phyloP scores from a whole-genome alignment of 2,888 invertebrate genomes.

The Helleia helle region DNA sequence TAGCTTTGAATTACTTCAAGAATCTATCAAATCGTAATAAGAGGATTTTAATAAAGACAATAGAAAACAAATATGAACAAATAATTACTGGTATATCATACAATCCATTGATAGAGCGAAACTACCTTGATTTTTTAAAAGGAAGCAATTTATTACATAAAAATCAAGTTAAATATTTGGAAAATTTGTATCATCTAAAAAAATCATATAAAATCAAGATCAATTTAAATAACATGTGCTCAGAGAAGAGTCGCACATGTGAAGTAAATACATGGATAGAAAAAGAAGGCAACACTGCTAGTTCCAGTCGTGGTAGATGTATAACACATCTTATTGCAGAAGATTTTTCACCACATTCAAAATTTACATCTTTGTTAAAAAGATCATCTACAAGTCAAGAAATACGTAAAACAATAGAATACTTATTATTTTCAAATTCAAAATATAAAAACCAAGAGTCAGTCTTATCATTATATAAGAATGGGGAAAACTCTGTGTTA shows the following conservation, averaged over 20 bases:
- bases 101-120: slow-evolving; percentile 42
- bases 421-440: slow-evolving; percentile 30
- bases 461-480: slow-evolving; percentile 37
- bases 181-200: slow-evolving; percentile 56
- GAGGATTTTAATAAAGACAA: slow-evolving; percentile 40
- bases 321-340: slow-evolving; percentile 37
- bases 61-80: slow-evolving; percentile 54
- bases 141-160: slow-evolving; percentile 41
- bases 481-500: slow-evolving; percentile 41
- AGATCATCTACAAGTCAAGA: slow-evolving; percentile 41
- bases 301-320: slow-evolving; percentile 38
- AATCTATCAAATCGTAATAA: slow-evolving; percentile 38
- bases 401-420: slow-evolving; percentile 47
- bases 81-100: slow-evolving; percentile 35
- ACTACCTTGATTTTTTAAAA: slow-evolving; percentile 63
- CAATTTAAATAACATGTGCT: slow-evolving; percentile 42
- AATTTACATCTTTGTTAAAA: slow-evolving; percentile 37
- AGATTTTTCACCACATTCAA: slow-evolving; percentile 31
- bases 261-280: slow-evolving; percentile 32
- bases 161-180: slow-evolving; percentile 39
- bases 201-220: slow-evolving; percentile 44
- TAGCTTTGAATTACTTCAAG: slow-evolving; percentile 48
- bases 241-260: slow-evolving; percentile 33
- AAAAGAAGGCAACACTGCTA: slow-evolving; percentile 28
- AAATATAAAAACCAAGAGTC: slow-evolving; percentile 24